Conservation (phyloP, 2,797 vertebrate species). For the Acanthis flammea region DNA sequence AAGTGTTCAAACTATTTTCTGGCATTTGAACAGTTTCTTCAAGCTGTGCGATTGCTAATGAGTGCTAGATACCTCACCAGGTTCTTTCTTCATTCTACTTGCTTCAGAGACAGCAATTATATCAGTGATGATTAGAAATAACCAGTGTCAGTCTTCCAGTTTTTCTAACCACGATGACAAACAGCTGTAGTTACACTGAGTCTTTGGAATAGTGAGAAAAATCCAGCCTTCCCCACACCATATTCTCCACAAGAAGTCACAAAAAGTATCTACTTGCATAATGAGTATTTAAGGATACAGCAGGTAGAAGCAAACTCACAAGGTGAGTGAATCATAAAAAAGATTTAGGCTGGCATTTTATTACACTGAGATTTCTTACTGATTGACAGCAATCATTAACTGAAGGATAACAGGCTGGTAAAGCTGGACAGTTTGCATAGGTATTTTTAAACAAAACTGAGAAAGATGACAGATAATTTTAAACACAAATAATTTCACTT, state of each 20-base stretch:
- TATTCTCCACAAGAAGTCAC: not conserved
- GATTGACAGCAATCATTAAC: not conserved
- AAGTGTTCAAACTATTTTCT: not conserved
- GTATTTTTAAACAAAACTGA: not conserved
- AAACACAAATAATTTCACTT: not conserved
- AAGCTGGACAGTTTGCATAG: slow-evolving; percentile 38
- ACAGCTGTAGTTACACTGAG: not conserved
- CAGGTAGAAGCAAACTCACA: not conserved
- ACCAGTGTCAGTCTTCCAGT: not conserved
- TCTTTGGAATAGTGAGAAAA: not conserved
- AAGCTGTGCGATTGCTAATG: not conserved
- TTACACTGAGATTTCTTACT: slow-evolving; percentile 18
- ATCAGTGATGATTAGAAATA: not conserved
- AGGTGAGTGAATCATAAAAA: not conserved
- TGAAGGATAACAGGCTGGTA: not conserved
- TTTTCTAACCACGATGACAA: not conserved
- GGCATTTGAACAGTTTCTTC: not conserved
- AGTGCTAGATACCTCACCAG: not conserved
- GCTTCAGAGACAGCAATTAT: not conserved
- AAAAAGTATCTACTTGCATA: not conserved
- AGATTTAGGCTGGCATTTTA: slow-evolving; percentile 8
- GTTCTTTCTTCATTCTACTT: not conserved
- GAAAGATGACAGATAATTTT: not conserved
- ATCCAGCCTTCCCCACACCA: not conserved
- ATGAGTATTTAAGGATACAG: not conserved